These are phyloP conservation scores for Epiblema foenella DNA, from an alignment of 2,888 invertebrate genomes.

Conservation along the genomic window DNA sequence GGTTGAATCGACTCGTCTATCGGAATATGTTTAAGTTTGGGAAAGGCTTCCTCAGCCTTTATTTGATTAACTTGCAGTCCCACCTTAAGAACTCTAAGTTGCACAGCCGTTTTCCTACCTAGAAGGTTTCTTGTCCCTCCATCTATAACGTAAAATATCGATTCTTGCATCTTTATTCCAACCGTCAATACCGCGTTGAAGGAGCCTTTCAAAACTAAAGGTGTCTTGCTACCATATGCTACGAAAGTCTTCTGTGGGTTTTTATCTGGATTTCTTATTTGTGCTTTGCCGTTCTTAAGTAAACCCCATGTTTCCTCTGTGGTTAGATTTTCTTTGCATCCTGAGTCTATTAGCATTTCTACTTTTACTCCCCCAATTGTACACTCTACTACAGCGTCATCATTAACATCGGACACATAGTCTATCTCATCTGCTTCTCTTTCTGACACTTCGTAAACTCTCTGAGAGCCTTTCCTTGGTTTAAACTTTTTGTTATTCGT, in stretches of 20 bases:
- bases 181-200: neutral
- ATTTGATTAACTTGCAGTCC: too few relatives aligned
- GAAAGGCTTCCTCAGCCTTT: neutral
- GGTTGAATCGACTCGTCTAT: neutral
- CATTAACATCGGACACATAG: too few relatives aligned
- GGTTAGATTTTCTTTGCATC: neutral
- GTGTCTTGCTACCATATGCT: neutral
- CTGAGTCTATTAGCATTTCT: constrained; percentile 4
- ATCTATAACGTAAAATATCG: neutral
- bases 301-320: constrained; percentile 3
- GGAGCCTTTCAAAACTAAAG: neutral
- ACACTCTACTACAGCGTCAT: too few relatives aligned
- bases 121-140: neutral
- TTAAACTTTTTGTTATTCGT: too few relatives aligned
- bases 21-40: too few relatives aligned
- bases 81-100: too few relatives aligned
- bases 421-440: too few relatives aligned
- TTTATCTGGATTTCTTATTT: neutral
- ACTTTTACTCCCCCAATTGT: too few relatives aligned
- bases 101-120: too few relatives aligned
- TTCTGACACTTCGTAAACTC: neutral
- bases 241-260: neutral
- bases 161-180: neutral
- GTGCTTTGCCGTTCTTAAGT: too few relatives aligned
- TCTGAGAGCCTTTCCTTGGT: too few relatives aligned